Base-by-base conservation (phyloP, 2,113 vertebrate genomes). In the Cyanoliseus patagonus region DNA sequence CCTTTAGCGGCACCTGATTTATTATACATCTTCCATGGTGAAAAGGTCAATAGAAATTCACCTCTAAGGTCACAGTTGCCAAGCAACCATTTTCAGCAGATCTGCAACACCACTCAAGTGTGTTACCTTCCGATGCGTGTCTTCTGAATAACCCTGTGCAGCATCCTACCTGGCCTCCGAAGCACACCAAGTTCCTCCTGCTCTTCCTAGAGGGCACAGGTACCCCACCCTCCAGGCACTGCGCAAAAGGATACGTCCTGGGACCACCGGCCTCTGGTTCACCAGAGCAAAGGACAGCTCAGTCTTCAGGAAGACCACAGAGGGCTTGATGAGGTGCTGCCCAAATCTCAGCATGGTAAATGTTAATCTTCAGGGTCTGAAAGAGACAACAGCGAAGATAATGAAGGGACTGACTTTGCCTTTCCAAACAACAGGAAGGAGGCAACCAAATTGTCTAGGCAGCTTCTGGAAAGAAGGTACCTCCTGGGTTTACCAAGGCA, bases 211-310 rank as follows among this genome's bases (percentile, higher is more conserved):
- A 3, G 59, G 72, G 49, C 1, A 0, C 0, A 0, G 31, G 8
- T 6, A 33, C 55, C 53, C 78, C 47, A n/a, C 12, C 7, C 3
- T 6, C 11, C 10, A 33, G 35, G 61, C 33, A 13, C 47, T 73
- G 75, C 46, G 33, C 15, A 20, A 88, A 98, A 99, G 98, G 99
- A 99, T 99, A 99, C 98, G 98, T 4, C 99, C 99, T 1, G 98
- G 99, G 25, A 99, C 97, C 92, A 99, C 98, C 0, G 99, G 99
- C 86, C 98, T 98, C 81, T 98, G 98, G 95, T 99, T 99, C 96
- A 99, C 99, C 3, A 99, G 95, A 7, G 98, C 98, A 6, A 98
- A 99, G 82, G 99, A 98, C 62, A 99, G 95, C 64, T 99, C 98
- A 0, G 98, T 99, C 96, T 97, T 97, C 94, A 99, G 97, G 95